Evolutionary conservation across 2,113 vertebrate species (phyloP).

Genomic region (Podilymbus podiceps): DNA sequence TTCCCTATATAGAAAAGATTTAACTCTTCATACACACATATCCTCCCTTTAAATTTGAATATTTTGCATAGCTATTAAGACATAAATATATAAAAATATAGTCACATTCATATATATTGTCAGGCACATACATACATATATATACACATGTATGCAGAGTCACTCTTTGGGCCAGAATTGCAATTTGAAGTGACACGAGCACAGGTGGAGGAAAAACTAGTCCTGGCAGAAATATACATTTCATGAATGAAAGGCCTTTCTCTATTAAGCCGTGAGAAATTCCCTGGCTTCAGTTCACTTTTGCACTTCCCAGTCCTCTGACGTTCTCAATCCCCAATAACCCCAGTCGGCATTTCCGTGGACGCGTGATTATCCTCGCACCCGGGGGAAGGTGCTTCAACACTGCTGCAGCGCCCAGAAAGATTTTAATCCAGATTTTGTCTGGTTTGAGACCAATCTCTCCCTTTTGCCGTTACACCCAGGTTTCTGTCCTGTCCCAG

Average conservation of each 20-base stretch:
- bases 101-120: fast-evolving
- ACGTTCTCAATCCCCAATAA: fast-evolving
- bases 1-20: background rate
- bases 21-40: background rate
- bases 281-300: background rate
- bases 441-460: background rate
- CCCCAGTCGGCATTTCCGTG: background rate
- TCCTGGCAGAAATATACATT: background rate
- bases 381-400: background rate
- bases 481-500: background rate
- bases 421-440: background rate
- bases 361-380: background rate
- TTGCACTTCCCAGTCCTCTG: background rate
- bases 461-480: fast-evolving
- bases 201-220: background rate
- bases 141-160: background rate
- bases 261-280: background rate
- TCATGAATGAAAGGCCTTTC: background rate
- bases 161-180: background rate
- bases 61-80: background rate
- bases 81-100: fast-evolving
- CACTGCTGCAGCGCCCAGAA: fast-evolving
- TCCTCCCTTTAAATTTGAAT: no score
- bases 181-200: background rate
- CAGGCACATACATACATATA: fast-evolving